Conservation (phyloP, 2,113 vertebrate species). For the Galeopterus variegatus region DNA sequence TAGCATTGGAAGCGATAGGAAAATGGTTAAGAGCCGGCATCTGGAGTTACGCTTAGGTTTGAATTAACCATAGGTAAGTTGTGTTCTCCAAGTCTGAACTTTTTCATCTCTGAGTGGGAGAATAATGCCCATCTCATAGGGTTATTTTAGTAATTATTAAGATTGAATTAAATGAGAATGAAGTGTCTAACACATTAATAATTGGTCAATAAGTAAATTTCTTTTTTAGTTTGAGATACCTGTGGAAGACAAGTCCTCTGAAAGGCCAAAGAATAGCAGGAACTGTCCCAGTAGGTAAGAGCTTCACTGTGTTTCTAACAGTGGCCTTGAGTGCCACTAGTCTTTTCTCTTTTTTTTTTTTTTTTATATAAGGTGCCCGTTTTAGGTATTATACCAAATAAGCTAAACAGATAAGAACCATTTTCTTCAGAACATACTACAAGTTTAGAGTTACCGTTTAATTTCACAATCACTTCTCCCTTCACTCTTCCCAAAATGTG, state of each 20-base stretch:
- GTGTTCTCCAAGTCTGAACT: background rate
- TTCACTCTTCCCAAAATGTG: background rate
- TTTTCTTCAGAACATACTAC: conserved; percentile 8
- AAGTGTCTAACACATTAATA: background rate
- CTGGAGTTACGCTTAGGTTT: background rate
- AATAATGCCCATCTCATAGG: background rate
- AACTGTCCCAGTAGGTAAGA: background rate
- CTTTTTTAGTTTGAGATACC: background rate
- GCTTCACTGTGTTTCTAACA: background rate
- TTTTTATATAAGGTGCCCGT: background rate
- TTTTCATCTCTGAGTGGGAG: background rate
- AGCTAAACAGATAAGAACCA: background rate
- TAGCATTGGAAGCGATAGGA: background rate
- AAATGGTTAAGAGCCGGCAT: background rate
- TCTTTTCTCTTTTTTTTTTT: background rate
- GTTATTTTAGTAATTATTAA: background rate
- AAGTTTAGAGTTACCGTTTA: background rate
- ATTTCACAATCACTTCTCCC: background rate
- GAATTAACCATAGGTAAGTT: background rate
- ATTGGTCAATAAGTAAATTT: background rate
- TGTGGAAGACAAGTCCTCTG: background rate
- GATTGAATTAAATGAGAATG: background rate
- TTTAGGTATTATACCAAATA: background rate
- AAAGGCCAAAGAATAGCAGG: background rate
- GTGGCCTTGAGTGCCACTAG: background rate